Conservation (phyloP, 2,113 vertebrate species). For the Scatophagus argus region DNA sequence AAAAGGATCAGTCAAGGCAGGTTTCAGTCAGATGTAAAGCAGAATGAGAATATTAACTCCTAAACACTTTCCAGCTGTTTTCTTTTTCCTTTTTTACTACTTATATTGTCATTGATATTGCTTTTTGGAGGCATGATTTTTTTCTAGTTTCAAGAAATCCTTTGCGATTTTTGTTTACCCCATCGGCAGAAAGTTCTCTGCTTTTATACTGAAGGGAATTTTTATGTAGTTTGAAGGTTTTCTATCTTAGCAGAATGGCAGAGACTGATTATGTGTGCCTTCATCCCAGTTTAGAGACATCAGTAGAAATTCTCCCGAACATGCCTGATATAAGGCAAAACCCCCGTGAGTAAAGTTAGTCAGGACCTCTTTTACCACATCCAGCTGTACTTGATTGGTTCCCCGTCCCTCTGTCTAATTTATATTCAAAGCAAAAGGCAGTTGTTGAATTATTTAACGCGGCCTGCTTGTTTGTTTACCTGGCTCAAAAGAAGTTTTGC, state of each 20-base stretch:
- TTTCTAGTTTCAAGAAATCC: neutral
- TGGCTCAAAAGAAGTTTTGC: slow-evolving; percentile 41
- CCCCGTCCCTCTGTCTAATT: slow-evolving; percentile 39
- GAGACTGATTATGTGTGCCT: neutral
- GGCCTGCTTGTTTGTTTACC: slow-evolving; percentile 59
- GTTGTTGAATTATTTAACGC: slow-evolving; percentile 65
- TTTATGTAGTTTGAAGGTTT: neutral
- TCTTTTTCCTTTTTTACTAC: too few species aligned
- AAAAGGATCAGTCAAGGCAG: too few species aligned
- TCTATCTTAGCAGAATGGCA: neutral
- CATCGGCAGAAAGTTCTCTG: neutral
- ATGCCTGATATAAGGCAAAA: neutral
- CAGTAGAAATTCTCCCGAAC: slow-evolving; percentile 7
- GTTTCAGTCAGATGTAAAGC: neutral
- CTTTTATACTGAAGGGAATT: neutral
- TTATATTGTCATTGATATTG: neutral
- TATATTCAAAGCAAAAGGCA: slow-evolving; percentile 38
- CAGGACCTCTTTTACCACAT: slow-evolving; percentile 17
- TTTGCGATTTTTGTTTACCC: neutral
- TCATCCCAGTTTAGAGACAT: slow-evolving; percentile 8
- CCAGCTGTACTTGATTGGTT: neutral
- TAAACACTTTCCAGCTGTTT: too few species aligned
- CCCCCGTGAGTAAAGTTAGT: slow-evolving; percentile 8
- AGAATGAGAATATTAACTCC: neutral
- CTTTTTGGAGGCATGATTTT: neutral